Percentiles rank a stretch among this genome's conserved stretches.
Conservation (phyloP, 64 coral and sea anemone genomes). For the Anthopleura sola region DNA sequence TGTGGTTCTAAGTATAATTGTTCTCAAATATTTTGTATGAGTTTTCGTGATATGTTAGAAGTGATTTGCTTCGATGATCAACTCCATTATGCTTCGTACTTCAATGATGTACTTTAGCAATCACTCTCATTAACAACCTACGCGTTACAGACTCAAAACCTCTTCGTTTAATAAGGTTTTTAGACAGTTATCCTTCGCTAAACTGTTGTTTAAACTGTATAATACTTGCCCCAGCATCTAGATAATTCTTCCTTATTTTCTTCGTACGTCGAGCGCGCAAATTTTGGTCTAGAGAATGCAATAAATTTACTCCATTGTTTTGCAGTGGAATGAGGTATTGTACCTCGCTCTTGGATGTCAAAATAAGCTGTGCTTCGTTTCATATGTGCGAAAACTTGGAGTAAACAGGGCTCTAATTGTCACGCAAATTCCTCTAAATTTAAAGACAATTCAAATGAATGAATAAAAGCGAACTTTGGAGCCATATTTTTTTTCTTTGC, state of each 20-base stretch:
- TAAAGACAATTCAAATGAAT: background rate
- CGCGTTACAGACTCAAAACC: too few species aligned
- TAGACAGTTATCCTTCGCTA: background rate
- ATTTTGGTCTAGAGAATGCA: background rate
- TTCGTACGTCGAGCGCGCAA: background rate
- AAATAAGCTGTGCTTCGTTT: background rate
- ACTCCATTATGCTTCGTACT: background rate
- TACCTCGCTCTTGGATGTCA: background rate
- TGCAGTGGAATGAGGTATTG: background rate
- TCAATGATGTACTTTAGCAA: background rate
- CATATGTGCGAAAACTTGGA: background rate
- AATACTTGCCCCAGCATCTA: background rate
- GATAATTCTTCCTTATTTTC: background rate
- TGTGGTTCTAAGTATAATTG: background rate
- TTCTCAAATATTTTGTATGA: background rate
- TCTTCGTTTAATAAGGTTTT: background rate
- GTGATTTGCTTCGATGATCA: background rate
- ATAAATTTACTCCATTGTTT: background rate
- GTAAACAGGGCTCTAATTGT: background rate
- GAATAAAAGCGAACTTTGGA: background rate
- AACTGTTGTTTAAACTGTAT: background rate
- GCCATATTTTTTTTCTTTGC: background rate
- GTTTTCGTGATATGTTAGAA: background rate
- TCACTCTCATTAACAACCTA: background rate
- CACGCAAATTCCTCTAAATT: background rate